These are phyloP conservation scores for Chelonus insularis DNA, from an alignment of 1,140 invertebrate species.

Conservation along the genomic window DNA sequence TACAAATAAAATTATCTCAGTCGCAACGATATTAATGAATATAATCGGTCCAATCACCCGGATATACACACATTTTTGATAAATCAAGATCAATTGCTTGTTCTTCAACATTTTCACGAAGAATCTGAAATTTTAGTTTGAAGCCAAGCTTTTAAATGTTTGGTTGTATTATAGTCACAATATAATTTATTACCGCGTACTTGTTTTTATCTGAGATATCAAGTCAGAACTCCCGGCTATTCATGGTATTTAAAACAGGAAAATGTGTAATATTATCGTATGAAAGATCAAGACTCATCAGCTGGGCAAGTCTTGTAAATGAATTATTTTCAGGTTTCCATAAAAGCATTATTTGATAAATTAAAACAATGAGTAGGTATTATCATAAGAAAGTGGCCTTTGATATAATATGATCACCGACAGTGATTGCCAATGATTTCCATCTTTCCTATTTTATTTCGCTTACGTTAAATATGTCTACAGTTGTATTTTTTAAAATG, in stretches of 20 bases:
- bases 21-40: conserved; percentile 81
- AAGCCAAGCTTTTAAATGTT: conserved; percentile 72
- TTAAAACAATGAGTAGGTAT: conserved; percentile 70
- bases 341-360: conserved; percentile 70
- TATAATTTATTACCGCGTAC: conserved; percentile 72
- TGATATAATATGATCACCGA: conserved; percentile 68
- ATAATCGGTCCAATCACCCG: conserved; percentile 82
- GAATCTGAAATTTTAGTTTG: conserved; percentile 70
- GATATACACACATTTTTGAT: conserved; percentile 72
- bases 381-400: conserved; percentile 69
- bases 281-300: conserved; percentile 70
- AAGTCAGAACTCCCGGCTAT: conserved; percentile 65
- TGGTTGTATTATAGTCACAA: conserved; percentile 79
- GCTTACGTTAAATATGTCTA: conserved; percentile 66
- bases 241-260: conserved; percentile 65
- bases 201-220: conserved; percentile 65
- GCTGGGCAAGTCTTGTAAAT: conserved; percentile 61
- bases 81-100: conserved; percentile 73
- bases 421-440: conserved; percentile 71
- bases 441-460: conserved; percentile 66
- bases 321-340: conserved; percentile 65
- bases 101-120: conserved; percentile 70
- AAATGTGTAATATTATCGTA: conserved; percentile 75
- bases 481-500: conserved; percentile 71
- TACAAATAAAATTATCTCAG: conserved; percentile 70